Conservation (phyloP, 53 echinoderm and acorn worm species). For the Hippasteria phrygiana region DNA sequence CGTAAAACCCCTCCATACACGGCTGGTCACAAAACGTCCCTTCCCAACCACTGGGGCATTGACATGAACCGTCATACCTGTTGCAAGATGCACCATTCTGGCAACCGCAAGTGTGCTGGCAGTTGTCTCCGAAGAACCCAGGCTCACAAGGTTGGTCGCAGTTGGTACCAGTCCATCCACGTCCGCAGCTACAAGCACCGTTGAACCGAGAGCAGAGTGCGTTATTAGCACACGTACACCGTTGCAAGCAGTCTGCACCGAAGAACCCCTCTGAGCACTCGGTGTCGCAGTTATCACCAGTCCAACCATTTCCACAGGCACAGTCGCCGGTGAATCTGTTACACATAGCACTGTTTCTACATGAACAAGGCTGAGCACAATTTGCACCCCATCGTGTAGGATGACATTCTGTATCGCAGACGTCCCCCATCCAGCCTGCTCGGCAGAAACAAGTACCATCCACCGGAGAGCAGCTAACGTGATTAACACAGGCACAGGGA, state of each 20-base stretch:
- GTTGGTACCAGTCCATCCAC: conserved; percentile 79
- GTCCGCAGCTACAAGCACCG: conserved; percentile 78
- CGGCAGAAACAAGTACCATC: conserved; percentile 79
- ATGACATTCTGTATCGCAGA: conserved; percentile 71
- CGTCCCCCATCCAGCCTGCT: conserved; percentile 80
- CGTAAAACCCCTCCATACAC: conserved; percentile 61
- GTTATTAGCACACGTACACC: conserved; percentile 76
- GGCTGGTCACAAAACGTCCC: conserved; percentile 77
- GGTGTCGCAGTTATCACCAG: conserved; percentile 68
- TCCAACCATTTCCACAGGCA: conserved; percentile 82
- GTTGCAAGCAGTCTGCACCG: conserved; percentile 68
- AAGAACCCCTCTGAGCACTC: conserved; percentile 65
- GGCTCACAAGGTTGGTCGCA: conserved; percentile 69
- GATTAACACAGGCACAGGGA: conserved; percentile 72
- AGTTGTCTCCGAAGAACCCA: conserved; percentile 70
- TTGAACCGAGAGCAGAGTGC: conserved; percentile 84
- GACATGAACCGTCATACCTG: conserved; percentile 75
- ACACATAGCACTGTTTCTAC: conserved; percentile 69
- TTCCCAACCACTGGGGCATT: conserved; percentile 71
- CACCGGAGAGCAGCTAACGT: conserved; percentile 68
- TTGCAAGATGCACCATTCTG: conserved; percentile 74
- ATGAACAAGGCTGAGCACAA: conserved; percentile 55
- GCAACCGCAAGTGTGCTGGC: conserved; percentile 69
- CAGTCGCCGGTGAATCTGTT: conserved; percentile 75
- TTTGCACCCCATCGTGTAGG: conserved; percentile 60